These are phyloP conservation scores for Aporrectodea caliginosa DNA, from an alignment of 1,140 invertebrate genomes.

Conservation along the genomic window DNA sequence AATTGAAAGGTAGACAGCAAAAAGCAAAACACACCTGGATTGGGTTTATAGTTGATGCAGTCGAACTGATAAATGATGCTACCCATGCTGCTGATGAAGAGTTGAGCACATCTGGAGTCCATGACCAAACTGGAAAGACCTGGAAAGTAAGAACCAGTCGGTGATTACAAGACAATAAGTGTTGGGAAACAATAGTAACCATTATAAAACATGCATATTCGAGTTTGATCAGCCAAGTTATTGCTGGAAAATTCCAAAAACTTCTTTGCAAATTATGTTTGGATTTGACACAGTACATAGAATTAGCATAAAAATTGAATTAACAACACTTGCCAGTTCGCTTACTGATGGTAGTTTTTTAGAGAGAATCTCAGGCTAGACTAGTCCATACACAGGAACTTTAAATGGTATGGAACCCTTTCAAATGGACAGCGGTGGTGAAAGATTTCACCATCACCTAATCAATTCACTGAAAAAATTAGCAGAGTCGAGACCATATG, in stretches of 20 bases:
- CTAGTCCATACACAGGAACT: no score
- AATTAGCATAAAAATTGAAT: not conserved
- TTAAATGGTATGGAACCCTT: no score
- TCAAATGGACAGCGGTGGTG: no score
- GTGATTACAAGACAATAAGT: not conserved
- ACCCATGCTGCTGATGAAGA: slow-evolving; percentile 83
- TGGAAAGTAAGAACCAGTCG: not conserved
- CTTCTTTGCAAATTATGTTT: no score
- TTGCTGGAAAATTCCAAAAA: not conserved
- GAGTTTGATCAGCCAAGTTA: not conserved
- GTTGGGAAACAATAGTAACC: not conserved
- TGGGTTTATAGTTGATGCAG: slow-evolving; percentile 65
- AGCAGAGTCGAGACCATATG: no score
- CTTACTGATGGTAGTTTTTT: no score
- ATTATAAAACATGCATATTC: not conserved
- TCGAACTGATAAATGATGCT: slow-evolving; percentile 80
- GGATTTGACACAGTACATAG: not conserved
- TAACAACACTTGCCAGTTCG: no score
- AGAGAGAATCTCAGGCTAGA: no score
- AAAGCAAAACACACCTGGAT: slow-evolving; percentile 56
- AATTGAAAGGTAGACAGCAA: not conserved
- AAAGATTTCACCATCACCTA: no score
- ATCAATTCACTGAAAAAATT: no score
- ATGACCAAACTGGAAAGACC: not conserved
- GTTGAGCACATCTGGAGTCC: not conserved